These are phyloP conservation scores for Centropus bengalensis DNA, from an alignment of 2,113 vertebrate species.

Conservation along the genomic window DNA sequence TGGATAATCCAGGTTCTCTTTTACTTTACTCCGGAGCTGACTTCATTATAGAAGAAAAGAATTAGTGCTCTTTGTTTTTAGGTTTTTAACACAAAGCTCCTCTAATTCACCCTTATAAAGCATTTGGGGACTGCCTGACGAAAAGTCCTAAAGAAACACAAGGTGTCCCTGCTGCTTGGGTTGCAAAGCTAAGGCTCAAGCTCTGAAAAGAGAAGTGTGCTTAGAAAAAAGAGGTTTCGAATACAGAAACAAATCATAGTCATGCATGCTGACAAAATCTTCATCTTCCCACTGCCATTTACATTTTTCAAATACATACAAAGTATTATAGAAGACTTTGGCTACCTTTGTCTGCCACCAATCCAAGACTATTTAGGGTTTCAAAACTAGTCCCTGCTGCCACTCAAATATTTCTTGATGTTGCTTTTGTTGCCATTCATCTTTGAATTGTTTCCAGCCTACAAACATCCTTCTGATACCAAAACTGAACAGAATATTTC, in stretches of 20 bases:
- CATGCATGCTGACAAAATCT: neutral
- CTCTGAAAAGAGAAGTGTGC: conserved; percentile 8
- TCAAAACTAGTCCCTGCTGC: neutral
- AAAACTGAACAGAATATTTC: neutral
- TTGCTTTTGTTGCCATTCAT: neutral
- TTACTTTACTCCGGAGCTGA: neutral
- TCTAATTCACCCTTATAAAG: neutral
- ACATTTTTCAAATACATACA: neutral
- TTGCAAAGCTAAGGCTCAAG: conserved; percentile 9
- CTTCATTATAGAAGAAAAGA: neutral
- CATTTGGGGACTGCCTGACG: neutral
- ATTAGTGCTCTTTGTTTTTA: neutral
- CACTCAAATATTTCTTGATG: neutral
- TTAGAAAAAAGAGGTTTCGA: conserved; percentile 17
- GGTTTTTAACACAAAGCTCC: neutral
- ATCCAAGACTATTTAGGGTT: neutral
- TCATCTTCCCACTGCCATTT: neutral
- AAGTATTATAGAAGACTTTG: neutral
- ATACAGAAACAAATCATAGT: neutral
- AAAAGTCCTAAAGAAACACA: neutral
- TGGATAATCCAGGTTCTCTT: neutral
- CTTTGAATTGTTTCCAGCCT: neutral
- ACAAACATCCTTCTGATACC: neutral
- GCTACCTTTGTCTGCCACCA: neutral
- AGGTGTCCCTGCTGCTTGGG: neutral